Evolutionary conservation across 1,140 invertebrate genomes (phyloP), one percentile per base, ranked within the genome.

Genomic region (Metaphire vulgaris): DNA sequence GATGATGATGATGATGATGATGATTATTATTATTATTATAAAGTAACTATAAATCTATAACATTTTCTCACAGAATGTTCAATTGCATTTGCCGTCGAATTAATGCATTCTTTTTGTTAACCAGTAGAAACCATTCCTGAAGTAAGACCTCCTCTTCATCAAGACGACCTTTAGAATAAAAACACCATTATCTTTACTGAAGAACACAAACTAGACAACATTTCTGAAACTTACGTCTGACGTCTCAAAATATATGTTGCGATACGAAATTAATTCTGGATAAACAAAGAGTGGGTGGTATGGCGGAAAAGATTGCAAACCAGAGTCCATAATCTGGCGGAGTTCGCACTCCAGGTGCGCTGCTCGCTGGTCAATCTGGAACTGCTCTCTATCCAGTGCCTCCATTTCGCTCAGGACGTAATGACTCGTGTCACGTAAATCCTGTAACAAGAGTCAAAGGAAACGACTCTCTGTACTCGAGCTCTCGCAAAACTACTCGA

Each of bases 71-170:
- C 88, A 89, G 77, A 76, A 89, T 89, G 80, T 89, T 98, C 21
- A 98, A 89, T 86, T 98, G 95, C 94, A 97, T 97, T 85, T 97
- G 95, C 70, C 95, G 88, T 75, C 95, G 89, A 1, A 98, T 89
- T 0, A 98, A 87, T 26, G 94, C 95, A 87, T 98, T 98, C 85
- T 96, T 97, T 86, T 98, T 97, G 85, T 98, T 98, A 29, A 98
- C 95, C 80, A 88, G 79, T 76, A 92, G 92, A 85, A 98, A 98
- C 96, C 96, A 98, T 82, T 94, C 90, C 69, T 93, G 91, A 90
- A 97, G 92, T 33, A 97, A 85, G 79, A 90, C 88, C 84, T 95
- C 94, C 83, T 97, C 95, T 83, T 91, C 80, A 1, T 86, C 87
- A 79, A 86, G 87, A 80, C 88, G 87, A 73, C 84, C 87, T 66